These are phyloP conservation scores for human DNA, from an alignment of 2,113 vertebrate genomes.

Conservation along the genomic window DNA sequence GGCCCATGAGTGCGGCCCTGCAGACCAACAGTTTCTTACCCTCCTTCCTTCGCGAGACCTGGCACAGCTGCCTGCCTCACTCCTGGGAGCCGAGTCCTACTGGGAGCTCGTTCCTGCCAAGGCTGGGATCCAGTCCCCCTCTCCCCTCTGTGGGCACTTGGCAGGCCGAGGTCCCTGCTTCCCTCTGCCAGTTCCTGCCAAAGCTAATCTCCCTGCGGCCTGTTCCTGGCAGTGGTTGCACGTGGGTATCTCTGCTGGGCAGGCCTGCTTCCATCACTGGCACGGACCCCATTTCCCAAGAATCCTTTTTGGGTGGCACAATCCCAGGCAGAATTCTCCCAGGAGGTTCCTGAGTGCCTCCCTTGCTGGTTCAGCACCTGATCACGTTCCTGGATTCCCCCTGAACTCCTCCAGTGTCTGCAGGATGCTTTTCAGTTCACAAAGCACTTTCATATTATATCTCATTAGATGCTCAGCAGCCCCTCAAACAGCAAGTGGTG, in stretches of 20 bases:
- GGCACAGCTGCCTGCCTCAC: not conserved
- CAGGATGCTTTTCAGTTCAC: not conserved
- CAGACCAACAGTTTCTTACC: not conserved
- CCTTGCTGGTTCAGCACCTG: not conserved
- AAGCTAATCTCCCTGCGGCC: conserved; percentile 12
- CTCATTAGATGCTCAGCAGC: not conserved
- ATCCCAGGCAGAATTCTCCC: not conserved
- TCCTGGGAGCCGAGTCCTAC: not conserved
- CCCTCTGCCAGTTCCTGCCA: conserved; percentile 61
- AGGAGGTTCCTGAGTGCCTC: not conserved
- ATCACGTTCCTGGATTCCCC: not conserved
- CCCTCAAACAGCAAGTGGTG: not conserved
- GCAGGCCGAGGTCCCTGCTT: conserved; percentile 1
- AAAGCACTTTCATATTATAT: not conserved
- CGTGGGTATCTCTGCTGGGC: not conserved
- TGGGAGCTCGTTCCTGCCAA: not conserved
- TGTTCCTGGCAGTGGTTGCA: not conserved
- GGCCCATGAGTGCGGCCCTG: not conserved
- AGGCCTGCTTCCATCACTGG: not conserved
- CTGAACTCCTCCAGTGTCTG: not conserved
- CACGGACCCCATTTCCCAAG: not conserved
- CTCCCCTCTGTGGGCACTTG: not conserved
- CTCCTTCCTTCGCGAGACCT: fast-evolving
- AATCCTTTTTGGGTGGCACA: not conserved
- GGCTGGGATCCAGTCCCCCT: not conserved